Evolutionary conservation across 2,797 vertebrate species (phyloP).

Genomic region (Takifugu rubripes): DNA sequence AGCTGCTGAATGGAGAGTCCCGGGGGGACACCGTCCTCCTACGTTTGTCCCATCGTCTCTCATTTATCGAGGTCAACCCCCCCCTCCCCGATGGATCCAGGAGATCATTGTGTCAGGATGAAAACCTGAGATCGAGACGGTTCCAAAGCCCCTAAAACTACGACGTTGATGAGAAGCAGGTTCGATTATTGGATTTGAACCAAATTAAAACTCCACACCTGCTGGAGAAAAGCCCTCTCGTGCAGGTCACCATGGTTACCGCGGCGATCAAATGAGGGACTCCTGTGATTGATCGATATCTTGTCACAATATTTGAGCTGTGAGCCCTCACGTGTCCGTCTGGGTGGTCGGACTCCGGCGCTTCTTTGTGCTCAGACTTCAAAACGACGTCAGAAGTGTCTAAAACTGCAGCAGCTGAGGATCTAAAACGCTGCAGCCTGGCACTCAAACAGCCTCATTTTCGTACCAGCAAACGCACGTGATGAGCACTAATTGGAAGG

Average conservation of each 20-base stretch:
- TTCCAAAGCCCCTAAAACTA: too few species aligned
- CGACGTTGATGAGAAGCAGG: too few species aligned
- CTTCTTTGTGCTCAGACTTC: too few species aligned
- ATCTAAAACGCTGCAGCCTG: neutral
- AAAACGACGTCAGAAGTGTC: neutral
- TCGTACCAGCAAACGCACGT: conserved; percentile 1
- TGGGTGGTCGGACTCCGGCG: too few species aligned
- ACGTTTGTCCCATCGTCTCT: conserved; percentile 13
- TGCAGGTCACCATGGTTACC: too few species aligned
- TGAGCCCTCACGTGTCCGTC: too few species aligned
- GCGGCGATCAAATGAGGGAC: too few species aligned
- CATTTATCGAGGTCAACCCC: conserved; percentile 35
- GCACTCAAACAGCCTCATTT: neutral
- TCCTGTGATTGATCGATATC: too few species aligned
- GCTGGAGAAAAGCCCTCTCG: neutral
- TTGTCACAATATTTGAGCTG: too few species aligned
- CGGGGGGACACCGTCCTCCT: conserved; percentile 15
- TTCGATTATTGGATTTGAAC: too few species aligned
- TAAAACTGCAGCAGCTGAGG: neutral
- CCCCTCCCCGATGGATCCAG: too few species aligned
- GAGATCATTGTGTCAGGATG: conserved; percentile 19
- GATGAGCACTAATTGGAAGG: conserved; percentile 30
- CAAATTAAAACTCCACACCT: too few species aligned
- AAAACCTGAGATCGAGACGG: conserved; percentile 16
- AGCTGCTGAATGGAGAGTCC: conserved; percentile 43